Evolutionary conservation across 2,113 vertebrate genomes (phyloP).

Genomic region (Phycodurus eques): DNA sequence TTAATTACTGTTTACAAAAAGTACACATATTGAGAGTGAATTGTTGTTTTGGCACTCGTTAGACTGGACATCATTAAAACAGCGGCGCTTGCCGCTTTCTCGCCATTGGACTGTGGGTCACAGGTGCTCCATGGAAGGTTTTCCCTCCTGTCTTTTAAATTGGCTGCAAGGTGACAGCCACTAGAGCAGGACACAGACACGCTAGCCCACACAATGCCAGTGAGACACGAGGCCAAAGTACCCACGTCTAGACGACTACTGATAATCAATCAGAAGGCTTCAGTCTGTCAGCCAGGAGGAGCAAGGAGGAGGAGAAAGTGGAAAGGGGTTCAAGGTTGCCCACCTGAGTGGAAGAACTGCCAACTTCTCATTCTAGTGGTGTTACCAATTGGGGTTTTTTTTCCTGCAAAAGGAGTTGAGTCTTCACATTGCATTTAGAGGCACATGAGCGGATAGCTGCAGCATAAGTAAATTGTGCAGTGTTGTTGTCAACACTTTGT

Average conservation of each 20-base stretch:
- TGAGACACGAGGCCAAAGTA: slow-evolving; percentile 38
- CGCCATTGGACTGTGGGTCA: slow-evolving; percentile 51
- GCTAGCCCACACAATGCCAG: slow-evolving; percentile 46
- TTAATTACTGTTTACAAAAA: too few species aligned
- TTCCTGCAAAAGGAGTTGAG: not conserved
- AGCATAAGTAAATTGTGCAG: slow-evolving; percentile 3
- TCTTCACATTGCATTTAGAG: slow-evolving; percentile 21
- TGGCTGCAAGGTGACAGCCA: slow-evolving; percentile 66
- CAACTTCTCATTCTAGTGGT: slow-evolving; percentile 17
- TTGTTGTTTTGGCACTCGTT: slow-evolving; percentile 17
- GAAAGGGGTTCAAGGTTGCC: slow-evolving; percentile 41
- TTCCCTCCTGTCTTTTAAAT: slow-evolving; percentile 52
- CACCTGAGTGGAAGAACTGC: slow-evolving; percentile 29
- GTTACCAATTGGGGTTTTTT: too few species aligned
- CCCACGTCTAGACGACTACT: slow-evolving; percentile 37
- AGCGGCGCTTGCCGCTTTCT: slow-evolving; percentile 15
- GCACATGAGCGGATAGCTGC: slow-evolving; percentile 20
- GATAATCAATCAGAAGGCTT: slow-evolving; percentile 54
- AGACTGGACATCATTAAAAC: slow-evolving; percentile 37
- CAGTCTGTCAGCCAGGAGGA: slow-evolving; percentile 37
- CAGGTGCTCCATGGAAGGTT: slow-evolving; percentile 35
- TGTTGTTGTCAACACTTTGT: slow-evolving; percentile 19
- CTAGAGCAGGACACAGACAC: slow-evolving; percentile 46
- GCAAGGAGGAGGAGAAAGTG: slow-evolving; percentile 20
- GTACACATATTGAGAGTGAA: slow-evolving; percentile 14